Base-by-base conservation (phyloP, 2,797 vertebrate species). In the Podarcis siculus region DNA sequence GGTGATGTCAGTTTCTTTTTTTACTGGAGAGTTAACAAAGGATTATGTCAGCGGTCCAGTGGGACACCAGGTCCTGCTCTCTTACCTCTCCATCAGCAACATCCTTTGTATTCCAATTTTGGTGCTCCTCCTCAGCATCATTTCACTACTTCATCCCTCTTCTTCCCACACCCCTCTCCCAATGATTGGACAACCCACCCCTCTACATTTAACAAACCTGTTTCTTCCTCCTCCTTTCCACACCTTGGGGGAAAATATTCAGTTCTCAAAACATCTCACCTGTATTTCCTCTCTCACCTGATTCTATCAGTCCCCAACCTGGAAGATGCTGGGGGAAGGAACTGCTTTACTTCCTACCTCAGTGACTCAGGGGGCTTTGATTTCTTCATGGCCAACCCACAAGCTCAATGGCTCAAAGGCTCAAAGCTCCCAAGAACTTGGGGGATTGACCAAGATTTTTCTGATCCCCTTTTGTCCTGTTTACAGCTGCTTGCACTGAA, bases 41-140 rank as follows among this genome's bases (percentile, higher is more conserved):
- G 82, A 89, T 89, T 89, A 89, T 85, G 69, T 89, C 88, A 89
- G 58, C 49, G 17, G 71, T 42, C 88, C 83, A 49, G 32, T 27
- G 88, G 58, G 88, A 89, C 17, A 25, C 30, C n/a, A n/a, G 4
- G 5, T 27, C n/a, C 42, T 45, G 55, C 82, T 61, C 30, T 35
- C 19, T 61, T 39, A 19, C 12, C n/a, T 72, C 25, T 19, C 72
- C 69, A 32, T 17, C 17, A 67, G 27, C 30, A n/a, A 79, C 72
- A 75, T 67, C 61, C 10, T 27, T 85, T 37, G 32, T 67, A 49
- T 35, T 85, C 27, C 25, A 35, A 17, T 66, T 61, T 66, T 35
- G 8, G 8, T 75, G 55, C 30, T 77, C 75, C 76, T 85, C 13
- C 10, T 85, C 19, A 8, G 6, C 37, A 49, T 37, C n/a, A 37